phyloP scores from a whole-genome alignment of 2,113 vertebrate species.

The Heterochromis multidens region DNA sequence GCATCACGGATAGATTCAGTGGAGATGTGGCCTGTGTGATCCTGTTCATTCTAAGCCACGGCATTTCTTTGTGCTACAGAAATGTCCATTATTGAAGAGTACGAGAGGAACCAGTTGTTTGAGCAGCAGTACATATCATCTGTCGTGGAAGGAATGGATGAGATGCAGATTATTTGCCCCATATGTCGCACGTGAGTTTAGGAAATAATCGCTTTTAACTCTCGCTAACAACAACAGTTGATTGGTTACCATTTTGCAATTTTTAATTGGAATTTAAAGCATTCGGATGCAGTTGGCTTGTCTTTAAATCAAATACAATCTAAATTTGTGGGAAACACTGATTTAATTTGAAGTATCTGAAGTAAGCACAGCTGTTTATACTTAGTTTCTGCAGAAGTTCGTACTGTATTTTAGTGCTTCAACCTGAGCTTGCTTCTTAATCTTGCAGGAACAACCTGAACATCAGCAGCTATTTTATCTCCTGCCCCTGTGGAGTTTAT shows the following conservation, averaged over 20 bases:
- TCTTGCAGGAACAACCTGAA: conserved; percentile 70
- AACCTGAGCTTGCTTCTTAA: background rate
- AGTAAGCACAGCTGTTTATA: too few species aligned
- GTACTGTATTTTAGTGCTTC: too few species aligned
- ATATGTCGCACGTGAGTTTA: conserved; percentile 84
- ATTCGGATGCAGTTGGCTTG: too few species aligned
- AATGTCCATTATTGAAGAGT: conserved; percentile 81
- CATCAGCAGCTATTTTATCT: conserved; percentile 69
- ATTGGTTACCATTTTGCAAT: background rate
- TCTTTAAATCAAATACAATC: too few species aligned
- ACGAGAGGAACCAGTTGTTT: conserved; percentile 80
- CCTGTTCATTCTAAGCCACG: background rate
- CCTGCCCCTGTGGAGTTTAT: conserved; percentile 75
- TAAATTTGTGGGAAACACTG: too few species aligned
- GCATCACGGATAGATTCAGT: fast-evolving
- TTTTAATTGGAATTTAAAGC: background rate
- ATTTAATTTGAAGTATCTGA: too few species aligned
- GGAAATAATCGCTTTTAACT: background rate
- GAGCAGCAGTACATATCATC: conserved; percentile 84
- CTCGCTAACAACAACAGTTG: background rate
- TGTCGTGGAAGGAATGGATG: conserved; percentile 80
- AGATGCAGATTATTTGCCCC: conserved; percentile 81
- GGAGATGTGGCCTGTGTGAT: background rate
- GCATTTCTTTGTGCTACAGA: conserved; percentile 67
- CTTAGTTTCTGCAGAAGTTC: background rate